Evolutionary conservation across 2,113 vertebrate genomes (phyloP), one percentile per base, ranked within the genome.

Genomic region (Corythoichthys haematopterus): DNA sequence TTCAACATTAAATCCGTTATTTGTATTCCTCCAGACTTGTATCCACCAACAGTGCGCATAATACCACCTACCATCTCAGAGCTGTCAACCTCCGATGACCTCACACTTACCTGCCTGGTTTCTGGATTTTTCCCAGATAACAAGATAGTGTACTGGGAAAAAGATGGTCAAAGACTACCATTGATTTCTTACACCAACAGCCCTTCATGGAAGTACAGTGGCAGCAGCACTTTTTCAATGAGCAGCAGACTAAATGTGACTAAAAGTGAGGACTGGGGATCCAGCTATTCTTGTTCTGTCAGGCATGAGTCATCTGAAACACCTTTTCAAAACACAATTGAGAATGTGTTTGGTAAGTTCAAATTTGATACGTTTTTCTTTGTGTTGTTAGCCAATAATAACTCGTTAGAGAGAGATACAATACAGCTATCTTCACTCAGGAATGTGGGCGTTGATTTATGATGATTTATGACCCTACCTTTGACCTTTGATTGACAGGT

Each of bases 281-380:
- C 76, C 2, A 56, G 9, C 0, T 91, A 84, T 64, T 79, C 86
- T 10, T 92, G 90, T 76, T 66, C 78, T 64, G 89, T 88, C 59
- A 78, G 0, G 68, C 89, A 92, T 1, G 83, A 90, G 59, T 89
- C 90, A 3, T 87, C 79, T 7, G 4, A 77, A 66, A 59, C 0
- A 0, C 83, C 72, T 36, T 50, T 84, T 66, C 9, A 14, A 38
- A 57, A 37, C 33, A 74, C 57, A 0, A 58, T 87, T 51, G 71
- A 57, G 3, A 65, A 88, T 65, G 61, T 87, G 9, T 91, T 87
- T 74, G 88, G 89, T 91, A 58, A 77, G 89, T 48, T 20, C n/a
- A 16, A 40, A 40, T 43, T 16, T n/a, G 14, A 1, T 6, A 37
- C 9, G n/a, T 20, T 40, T 40, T 40, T 40, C 6, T 40, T 40